Base-by-base conservation (phyloP, 2,888 invertebrate genomes). In the Lypha dubia region DNA sequence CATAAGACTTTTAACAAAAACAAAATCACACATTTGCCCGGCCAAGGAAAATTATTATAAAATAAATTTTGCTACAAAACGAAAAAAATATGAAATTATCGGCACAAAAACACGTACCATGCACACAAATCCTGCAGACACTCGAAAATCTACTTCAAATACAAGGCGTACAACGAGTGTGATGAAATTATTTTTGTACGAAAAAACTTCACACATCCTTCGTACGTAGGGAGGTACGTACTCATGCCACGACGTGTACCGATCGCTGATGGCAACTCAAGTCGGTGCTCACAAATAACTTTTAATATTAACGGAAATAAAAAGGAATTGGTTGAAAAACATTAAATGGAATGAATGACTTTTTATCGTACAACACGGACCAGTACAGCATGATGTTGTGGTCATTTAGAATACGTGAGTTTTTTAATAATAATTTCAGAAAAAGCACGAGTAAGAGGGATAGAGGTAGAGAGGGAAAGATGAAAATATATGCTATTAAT, bases 381-480 rank as follows among this genome's bases (percentile, higher is more conserved):
- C 24, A n/a, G n/a, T 65, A 44, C 67, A 80, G 60, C 60, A 75
- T 84, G 56, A 75, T 84, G 56, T 77, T 84, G 80, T 68, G 84
- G 84, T 81, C 84, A 84, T 84, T 84, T 81, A 63, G 68, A 73
- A 77, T 81, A 81, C 80, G 84, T 84, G 84, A 51, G 49, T 68
- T 41, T 53, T 49, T 73, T 35, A n/a, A 11, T 15, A 46, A 68
- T 20, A 58, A 56, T 13, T 49, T n/a, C 9, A 60, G n/a, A 11
- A 46, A 20, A 71, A 53, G 28, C 8, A 51, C n/a, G n/a, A n/a
- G n/a, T n/a, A n/a, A n/a, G n/a, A n/a, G n/a, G n/a, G n/a, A n/a
- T n/a, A n/a, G n/a, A n/a, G n/a, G n/a, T n/a, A 49, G 67, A 51
- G 22, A 56, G 8, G 17, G 5, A 4, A 0, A 9, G 51, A 46